These are phyloP conservation scores for Drosophila pegasa DNA, from an alignment of 2,888 invertebrate genomes.

Conservation along the genomic window DNA sequence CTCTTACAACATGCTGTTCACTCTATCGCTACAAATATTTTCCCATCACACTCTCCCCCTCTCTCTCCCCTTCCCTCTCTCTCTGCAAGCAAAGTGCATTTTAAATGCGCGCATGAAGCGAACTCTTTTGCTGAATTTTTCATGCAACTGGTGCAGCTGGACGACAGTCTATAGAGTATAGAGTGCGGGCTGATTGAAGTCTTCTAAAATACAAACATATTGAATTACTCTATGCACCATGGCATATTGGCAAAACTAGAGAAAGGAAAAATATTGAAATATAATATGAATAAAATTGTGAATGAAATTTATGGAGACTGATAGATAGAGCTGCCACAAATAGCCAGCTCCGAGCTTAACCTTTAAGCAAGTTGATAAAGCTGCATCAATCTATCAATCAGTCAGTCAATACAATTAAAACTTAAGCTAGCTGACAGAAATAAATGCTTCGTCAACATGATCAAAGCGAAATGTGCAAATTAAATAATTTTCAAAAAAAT, in stretches of 20 bases:
- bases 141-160: constrained; percentile 26
- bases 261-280: neutral
- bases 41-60: neutral
- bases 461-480: constrained; percentile 1
- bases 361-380: neutral
- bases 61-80: neutral
- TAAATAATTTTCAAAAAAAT: neutral
- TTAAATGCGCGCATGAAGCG: constrained; percentile 57
- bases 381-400: constrained; percentile 2
- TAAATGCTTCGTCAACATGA: neutral
- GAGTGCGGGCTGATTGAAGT: constrained; percentile 20
- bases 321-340: neutral
- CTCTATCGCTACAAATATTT: constrained; percentile 26
- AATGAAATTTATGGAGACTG: neutral
- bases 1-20: constrained; percentile 18
- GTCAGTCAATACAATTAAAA: neutral
- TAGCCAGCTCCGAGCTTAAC: neutral
- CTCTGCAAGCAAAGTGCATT: constrained; percentile 61
- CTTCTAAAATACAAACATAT: constrained; percentile 1
- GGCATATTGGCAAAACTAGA: neutral
- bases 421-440: neutral
- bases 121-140: constrained; percentile 63
- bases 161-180: constrained; percentile 16
- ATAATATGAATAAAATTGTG: neutral
- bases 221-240: neutral